phyloP scores from a whole-genome alignment of 2,113 vertebrate genomes.

The Etheostoma cragini region DNA sequence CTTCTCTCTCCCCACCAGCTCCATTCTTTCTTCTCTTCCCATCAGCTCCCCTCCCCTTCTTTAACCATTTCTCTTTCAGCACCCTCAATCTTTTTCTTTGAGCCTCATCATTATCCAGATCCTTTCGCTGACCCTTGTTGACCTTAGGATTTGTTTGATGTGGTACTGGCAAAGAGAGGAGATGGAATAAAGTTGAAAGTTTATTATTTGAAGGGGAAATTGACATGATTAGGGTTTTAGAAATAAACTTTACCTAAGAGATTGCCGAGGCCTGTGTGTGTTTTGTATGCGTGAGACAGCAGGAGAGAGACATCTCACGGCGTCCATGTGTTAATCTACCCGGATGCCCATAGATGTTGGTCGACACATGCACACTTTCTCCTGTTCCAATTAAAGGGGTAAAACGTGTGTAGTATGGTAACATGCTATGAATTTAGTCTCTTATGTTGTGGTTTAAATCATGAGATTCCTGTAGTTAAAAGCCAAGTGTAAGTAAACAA shows the following conservation, averaged over 20 bases:
- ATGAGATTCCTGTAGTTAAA: slow-evolving; percentile 79
- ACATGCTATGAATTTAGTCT: slow-evolving; percentile 78
- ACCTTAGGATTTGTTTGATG: slow-evolving; percentile 77
- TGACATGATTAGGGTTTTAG: slow-evolving; percentile 76
- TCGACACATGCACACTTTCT: slow-evolving; percentile 55
- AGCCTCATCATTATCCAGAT: slow-evolving; percentile 78
- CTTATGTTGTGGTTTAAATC: slow-evolving; percentile 75
- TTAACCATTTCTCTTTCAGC: slow-evolving; percentile 67
- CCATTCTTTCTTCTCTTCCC: slow-evolving; percentile 59
- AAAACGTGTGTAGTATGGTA: slow-evolving; percentile 50
- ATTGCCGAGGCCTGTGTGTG: slow-evolving; percentile 41
- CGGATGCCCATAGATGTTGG: slow-evolving; percentile 27
- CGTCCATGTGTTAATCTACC: slow-evolving; percentile 21
- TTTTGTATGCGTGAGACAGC: slow-evolving; percentile 54
- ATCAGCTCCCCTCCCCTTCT: slow-evolving; percentile 51
- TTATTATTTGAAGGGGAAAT: slow-evolving; percentile 77
- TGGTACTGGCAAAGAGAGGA: slow-evolving; percentile 64
- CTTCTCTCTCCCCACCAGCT: slow-evolving; percentile 56
- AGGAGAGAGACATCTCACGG: slow-evolving; percentile 50
- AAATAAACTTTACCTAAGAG: slow-evolving; percentile 72
- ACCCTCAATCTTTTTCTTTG: slow-evolving; percentile 64
- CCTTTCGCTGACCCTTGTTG: slow-evolving; percentile 74
- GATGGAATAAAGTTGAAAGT: slow-evolving; percentile 71
- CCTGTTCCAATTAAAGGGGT: slow-evolving; percentile 37
- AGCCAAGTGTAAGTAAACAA: slow-evolving; percentile 77